Base-by-base conservation (phyloP, 2,113 vertebrate species). In the Tetraodon nigroviridis region DNA sequence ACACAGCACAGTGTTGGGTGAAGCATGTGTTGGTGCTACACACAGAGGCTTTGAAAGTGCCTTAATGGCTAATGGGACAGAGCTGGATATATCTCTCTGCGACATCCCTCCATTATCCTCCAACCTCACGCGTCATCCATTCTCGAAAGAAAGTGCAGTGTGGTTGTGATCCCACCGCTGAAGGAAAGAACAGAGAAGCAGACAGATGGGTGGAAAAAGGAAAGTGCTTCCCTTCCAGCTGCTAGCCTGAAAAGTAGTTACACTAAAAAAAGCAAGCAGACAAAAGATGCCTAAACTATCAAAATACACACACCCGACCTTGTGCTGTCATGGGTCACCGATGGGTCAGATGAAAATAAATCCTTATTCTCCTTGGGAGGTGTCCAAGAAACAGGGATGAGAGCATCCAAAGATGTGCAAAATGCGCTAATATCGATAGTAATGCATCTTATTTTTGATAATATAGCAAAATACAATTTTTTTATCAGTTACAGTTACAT, bases 191-290 rank as follows among this genome's bases (percentile, higher is more conserved):
- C 15, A 13, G n/a, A 45, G 17, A 45, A 45, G 44, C 44, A n/a
- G 44, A 45, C 32, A 37, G n/a, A 46, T 16, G n/a, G 44, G 44
- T n/a, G n/a, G 44, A 79, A 64, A 82, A 77, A 70, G 65, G 69
- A 82, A 80, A 79, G 70, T 71, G 69, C 74, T 83, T 74, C 70
- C 77, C 61, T 59, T 64, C 71, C 86, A 87, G 86, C 84, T 84
- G 84, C 82, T 72, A 51, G 79, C 77, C 77, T 80, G 69, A 80
- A 84, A 82, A 87, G 76, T 86, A 80, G 76, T 75, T 81, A 83
- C 82, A 84, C 78, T 80, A 83, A 76, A 67, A 66, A 78, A 63
- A 59, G 57, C 69, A 63, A 74, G 66, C 59, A 66, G 82, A 86
- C 82, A 76, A 87, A 84, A 87, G 77, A 74, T 74, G 67, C 64